Evolutionary conservation across 2,888 invertebrate species (phyloP), one percentile per base, ranked within the genome.

Genomic region (Peribatodes rhomboidaria): DNA sequence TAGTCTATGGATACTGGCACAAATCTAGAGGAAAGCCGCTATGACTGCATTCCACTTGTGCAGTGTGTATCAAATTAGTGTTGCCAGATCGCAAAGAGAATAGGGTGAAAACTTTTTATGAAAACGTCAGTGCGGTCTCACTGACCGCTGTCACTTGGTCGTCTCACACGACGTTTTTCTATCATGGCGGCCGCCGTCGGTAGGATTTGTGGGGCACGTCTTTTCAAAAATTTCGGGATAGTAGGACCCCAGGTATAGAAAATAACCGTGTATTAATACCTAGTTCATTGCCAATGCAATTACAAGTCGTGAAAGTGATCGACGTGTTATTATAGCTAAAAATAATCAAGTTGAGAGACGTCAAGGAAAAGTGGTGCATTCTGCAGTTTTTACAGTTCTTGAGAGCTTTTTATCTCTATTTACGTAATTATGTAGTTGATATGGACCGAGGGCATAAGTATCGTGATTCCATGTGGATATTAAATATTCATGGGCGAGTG

Each of bases 171-270:
- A 90, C 90, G 92, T 90, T 92, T 92, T 89, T 84, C 94, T 95
- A 97, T 95, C 95, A 97, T 97, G 97, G 97, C 97, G 95, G 97
- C 97, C 93, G 95, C 96, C 90, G 95, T 97, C 91, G 96, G 97
- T 94, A 96, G 97, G 94, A 95, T 97, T 95, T 97, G 96, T 94
- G 96, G 96, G 94, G 95, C 96, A 88, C 95, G 96, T 90, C 95
- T 97, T 92, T 95, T 97, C 85, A 97, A 96, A 95, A 94, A 95
- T 80, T 95, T 94, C 92, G 95, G 95, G 90, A 93, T 95, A 84
- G 91, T 95, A 85, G 89, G 95, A 83, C 95, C 95, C 89, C 97
- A 97, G 96, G 97, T 96, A 95, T 85, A 83, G 63, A 77, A 81
- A 80, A 83, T 76, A 76, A 64, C 71, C 75, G 69, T 75, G 82